Base-by-base conservation (phyloP, 1,140 invertebrate genomes). In the Pseudobourletiella spinata region DNA sequence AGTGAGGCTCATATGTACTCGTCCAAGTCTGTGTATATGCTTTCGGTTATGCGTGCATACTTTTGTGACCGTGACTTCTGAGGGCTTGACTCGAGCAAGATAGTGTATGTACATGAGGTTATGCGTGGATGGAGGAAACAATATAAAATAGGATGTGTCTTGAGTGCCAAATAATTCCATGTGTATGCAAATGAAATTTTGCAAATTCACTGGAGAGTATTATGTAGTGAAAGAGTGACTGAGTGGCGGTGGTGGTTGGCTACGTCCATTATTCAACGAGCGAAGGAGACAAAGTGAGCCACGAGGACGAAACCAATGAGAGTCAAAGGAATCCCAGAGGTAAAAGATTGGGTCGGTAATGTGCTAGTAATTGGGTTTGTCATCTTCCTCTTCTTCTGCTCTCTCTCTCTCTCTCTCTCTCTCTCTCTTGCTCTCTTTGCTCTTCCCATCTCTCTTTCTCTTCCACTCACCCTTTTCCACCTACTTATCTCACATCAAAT, bases 121-220 rank as follows among this genome's bases (percentile, higher is more conserved):
- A n/a, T n/a, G n/a, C n/a, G n/a, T 32, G 48, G 54, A 28, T 4
- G 43, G 50, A 52, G 58, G n/a, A 65, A 68, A 68, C 64, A 68
- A 58, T 61, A 64, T 59, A 59, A 64, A 57, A 62, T 64, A 59
- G 60, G 63, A 65, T 65, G 66, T 65, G 66, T 65, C 63, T 59
- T 29, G 66, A 50, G 63, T 68, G 50, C 64, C 65, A 68, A 68
- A 63, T 68, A 68, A 68, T 59, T 68, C 60, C 26, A 64, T 68
- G 63, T 63, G 59, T 68, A 68, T 68, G 66, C 66, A 68, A 68
- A 68, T 68, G 66, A 62, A 65, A 65, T 68, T 68, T 68, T 43
- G 52, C 52, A 55, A 39, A 32, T 32, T 24, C 22, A 55, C 24
- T 48, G 46, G 6, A 20, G 46, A 20, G 46, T 16, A 35, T 26